A percentile compares a stretch with the other conserved stretches of the same genome.
Conservation (phyloP, 2,797 vertebrate genomes). For the Numenius phaeopus region DNA sequence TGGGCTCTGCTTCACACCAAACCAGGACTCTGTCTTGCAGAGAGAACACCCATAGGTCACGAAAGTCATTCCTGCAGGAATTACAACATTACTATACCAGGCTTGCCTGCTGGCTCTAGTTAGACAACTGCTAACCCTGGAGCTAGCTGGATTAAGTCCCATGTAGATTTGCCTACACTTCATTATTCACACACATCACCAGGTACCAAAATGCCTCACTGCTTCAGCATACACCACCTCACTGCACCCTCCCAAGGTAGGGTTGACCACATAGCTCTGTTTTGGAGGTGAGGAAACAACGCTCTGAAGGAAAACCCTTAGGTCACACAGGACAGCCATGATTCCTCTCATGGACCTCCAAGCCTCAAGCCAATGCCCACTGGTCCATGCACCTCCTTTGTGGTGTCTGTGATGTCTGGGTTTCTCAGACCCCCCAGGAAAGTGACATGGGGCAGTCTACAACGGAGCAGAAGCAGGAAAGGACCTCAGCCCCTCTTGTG, state of each 20-base stretch:
- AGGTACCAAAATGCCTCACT: not conserved
- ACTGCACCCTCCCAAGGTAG: not conserved
- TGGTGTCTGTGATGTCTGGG: accelerated
- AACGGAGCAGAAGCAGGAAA: not conserved
- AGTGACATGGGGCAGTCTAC: not conserved
- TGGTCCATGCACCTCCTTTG: accelerated
- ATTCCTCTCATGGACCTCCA: not conserved
- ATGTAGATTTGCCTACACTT: accelerated
- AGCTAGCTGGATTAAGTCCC: not conserved
- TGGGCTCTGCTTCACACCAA: not conserved
- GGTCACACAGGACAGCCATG: not conserved
- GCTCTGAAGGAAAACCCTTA: not conserved
- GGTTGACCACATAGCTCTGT: not conserved
- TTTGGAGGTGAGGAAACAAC: not conserved
- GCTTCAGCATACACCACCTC: not conserved
- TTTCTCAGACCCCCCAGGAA: not conserved
- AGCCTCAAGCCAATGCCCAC: not conserved
- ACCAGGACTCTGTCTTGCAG: not conserved
- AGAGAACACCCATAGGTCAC: not conserved
- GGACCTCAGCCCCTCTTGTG: not conserved
- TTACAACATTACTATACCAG: not conserved
- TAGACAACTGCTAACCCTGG: not conserved
- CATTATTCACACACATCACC: not conserved
- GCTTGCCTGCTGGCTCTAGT: not conserved
- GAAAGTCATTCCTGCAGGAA: not conserved